Base-by-base conservation (phyloP, 2,797 vertebrate species). In the Micropoecilia bifurca region DNA sequence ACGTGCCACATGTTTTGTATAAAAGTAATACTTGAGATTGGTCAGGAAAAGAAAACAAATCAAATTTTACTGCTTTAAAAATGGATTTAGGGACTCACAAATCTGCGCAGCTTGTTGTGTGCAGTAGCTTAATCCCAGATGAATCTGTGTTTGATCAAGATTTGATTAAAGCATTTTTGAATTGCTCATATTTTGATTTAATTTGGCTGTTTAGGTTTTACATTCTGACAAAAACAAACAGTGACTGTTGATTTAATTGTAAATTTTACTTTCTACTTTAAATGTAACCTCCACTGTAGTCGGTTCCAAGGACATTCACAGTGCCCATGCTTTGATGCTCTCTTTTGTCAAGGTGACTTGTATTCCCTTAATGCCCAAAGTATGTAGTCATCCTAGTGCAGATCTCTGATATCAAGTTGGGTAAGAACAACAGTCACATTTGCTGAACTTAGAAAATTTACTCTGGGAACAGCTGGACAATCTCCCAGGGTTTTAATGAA, bases 361-460 rank as follows among this genome's bases (percentile, higher is more conserved):
- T 85, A 41, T 79, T 90, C 85, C 82, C 80, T 87, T 76, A 85
- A 87, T 88, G 81, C 90, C 86, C 48, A 53, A 74, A 57, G 46
- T 59, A 33, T 71, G 45, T 61, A 79, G 84, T 83, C 53, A 80
- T 82, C 55, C 59, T 61, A 66, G 72, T 71, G 53, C 78, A 63
- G 8, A 72, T 73, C 53, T 77, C 33, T 81, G 33, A 79, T 83
- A 79, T 83, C 47, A 83, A 82, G 79, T 18, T 12, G n/a, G n/a
- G 43, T 25, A 68, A 76, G 76, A 83, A 68, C 76, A 63, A 82
- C 83, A 83, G 81, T 86, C 74, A 90, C 83, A 80, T 83, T 90
- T 36, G 45, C 80, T 81, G 39, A 77, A 71, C 79, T 80, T 90
- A 82, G 85, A 87, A 89, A 75, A 57, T 82, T 75, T 81, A 74